Evolutionary conservation across 2,888 invertebrate species (phyloP), one percentile per base, ranked within the genome.

Genomic region (Drosophila anomalipes): DNA sequence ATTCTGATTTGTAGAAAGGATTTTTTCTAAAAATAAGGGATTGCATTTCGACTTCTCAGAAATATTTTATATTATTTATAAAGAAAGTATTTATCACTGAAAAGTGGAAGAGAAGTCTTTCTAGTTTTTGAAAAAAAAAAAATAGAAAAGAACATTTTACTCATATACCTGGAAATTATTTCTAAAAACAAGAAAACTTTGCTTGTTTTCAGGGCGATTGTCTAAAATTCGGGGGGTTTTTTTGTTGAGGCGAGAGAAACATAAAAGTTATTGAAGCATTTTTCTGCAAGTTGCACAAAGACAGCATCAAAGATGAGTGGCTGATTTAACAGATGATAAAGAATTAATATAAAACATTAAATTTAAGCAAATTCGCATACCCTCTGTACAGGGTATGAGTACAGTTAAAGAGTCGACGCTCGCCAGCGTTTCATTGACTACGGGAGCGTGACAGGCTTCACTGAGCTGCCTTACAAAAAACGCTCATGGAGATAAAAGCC

Each of bases 391-490:
- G 58, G 22, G 58, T 58, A 58, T 44, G 16, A 22, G 19, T 58
- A 32, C 12, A 44, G 58, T 10, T n/a, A 32, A 41, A 58, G 28
- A 39, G 30, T 26, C 44, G 22, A 6, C 22, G 58, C 44, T 44
- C 12, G 44, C 32, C 32, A 56, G 56, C 33, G 19, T 68, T 39
- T 51, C 33, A 54, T 28, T 57, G 39, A 16, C 39, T 39, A 39
- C 57, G 81, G 67, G 69, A 66, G 77, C 32, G 70, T 77, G 86
- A 76, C 79, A 83, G 74, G 87, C 86, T 78, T 84, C 89, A 78
- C 61, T 80, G 84, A 66, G 74, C 33, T 51, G 62, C 71, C 35
- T 14, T 28, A 14, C 56, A 56, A 39, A 58, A 64, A 44, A 47
- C 35, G 41, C 41, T 54, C 39, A 37, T 7, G 51, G 49, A 59